Conservation (phyloP, 2,888 invertebrate species). For the Ischnus inquisitorius region DNA sequence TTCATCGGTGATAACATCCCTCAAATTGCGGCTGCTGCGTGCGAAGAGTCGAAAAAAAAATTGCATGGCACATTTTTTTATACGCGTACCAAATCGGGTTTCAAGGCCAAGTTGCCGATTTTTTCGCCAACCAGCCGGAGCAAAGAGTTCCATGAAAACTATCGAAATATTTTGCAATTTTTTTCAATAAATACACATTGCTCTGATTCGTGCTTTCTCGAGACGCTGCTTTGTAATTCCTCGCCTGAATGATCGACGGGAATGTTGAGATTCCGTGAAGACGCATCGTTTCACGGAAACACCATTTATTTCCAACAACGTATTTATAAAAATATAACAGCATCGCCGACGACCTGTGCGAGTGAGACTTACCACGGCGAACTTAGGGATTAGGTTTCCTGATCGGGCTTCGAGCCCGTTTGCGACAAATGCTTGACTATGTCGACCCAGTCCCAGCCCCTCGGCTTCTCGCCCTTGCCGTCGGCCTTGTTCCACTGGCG, state of each 20-base stretch:
- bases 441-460: slow-evolving; percentile 98
- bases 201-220: not conserved
- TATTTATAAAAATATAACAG: slow-evolving; percentile 81
- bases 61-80: not conserved
- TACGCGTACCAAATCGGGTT: not conserved
- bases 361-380: slow-evolving; percentile 61
- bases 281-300: slow-evolving; percentile 63
- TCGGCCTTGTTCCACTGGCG: slow-evolving; percentile 95
- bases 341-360: slow-evolving; percentile 75
- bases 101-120: not conserved
- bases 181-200: not conserved
- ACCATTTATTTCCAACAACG: slow-evolving; percentile 75
- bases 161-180: not conserved
- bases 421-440: slow-evolving; percentile 98
- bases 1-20: slow-evolving; percentile 39
- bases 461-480: slow-evolving; percentile 92
- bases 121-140: too few relatives aligned
- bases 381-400: slow-evolving; percentile 77
- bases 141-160: not conserved
- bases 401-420: slow-evolving; percentile 87
- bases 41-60: not conserved
- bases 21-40: slow-evolving; percentile 3
- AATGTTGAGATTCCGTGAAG: not conserved
- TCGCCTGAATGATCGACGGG: slow-evolving; percentile 27
- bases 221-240: not conserved